Conservation (phyloP, 1,140 invertebrate species). For the Coboldia fuscipes region DNA sequence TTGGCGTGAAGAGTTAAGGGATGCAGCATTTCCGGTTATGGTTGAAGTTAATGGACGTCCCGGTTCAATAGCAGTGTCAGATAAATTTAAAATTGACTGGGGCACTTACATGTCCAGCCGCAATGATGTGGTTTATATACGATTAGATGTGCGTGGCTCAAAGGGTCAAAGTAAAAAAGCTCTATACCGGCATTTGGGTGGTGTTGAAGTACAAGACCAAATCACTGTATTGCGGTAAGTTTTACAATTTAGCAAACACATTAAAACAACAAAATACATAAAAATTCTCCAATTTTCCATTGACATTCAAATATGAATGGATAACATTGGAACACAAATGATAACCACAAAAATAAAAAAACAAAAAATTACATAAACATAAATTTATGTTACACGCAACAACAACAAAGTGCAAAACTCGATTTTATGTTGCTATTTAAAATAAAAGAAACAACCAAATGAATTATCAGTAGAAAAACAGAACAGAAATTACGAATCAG, state of each 20-base stretch:
- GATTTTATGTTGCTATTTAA: no score
- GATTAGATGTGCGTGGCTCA: slow-evolving; percentile 70
- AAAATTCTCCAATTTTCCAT: no score
- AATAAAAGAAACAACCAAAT: no score
- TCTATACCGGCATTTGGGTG: slow-evolving; percentile 58
- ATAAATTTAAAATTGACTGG: slow-evolving; percentile 72
- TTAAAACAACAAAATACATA: no score
- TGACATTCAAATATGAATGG: no score
- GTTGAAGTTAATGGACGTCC: slow-evolving; percentile 79
- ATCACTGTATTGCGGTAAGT: slow-evolving; percentile 54
- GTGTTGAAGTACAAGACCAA: slow-evolving; percentile 74
- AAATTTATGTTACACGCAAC: no score
- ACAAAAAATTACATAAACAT: no score
- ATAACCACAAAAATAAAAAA: not conserved
- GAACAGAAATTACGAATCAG: no score
- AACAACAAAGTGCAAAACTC: no score
- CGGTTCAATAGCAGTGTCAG: slow-evolving; percentile 66
- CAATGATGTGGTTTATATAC: slow-evolving; percentile 74
- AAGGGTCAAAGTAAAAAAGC: slow-evolving; percentile 57
- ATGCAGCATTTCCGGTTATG: slow-evolving; percentile 64
- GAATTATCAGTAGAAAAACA: no score
- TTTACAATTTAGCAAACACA: not conserved
- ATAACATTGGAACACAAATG: not conserved
- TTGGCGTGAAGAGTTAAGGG: slow-evolving; percentile 60
- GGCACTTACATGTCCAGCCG: slow-evolving; percentile 81